Evolutionary conservation across 2,888 invertebrate genomes (phyloP), one percentile per base, ranked within the genome.

Genomic region (Cheiracanthium punctorium): DNA sequence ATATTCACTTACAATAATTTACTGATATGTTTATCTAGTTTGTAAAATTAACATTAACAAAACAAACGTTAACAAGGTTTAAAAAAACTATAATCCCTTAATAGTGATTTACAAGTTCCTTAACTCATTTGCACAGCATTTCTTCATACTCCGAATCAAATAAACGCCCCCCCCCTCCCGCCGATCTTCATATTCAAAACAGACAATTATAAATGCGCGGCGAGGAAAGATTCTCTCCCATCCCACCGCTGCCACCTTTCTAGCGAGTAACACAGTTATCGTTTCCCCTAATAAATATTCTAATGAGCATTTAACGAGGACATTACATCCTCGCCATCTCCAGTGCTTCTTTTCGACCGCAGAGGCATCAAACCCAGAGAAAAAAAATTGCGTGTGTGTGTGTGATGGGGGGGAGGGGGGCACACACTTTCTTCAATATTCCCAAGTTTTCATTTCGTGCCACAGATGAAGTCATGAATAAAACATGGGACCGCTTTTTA

Each of bases 361-460:
- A 58, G 24, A 20, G 7, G 58, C 20, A 37, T 37, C 10, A 37
- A 37, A 37, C 37, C 10, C 37, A 37, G 10, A 37, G 37, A 37
- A 37, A 37, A 37, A 37, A 1, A 24, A n/a, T 24, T n/a, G n/a
- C n/a, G n/a, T n/a, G n/a, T n/a, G n/a, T n/a, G n/a, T n/a, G n/a
- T n/a, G n/a, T n/a, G 24, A 24, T 4, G 58, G 24, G 58, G 58
- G 24, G 24, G 58, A 37, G 24, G 12, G 12, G 24, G 12, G 24
- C 1, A 24, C n/a, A 67, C 67, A 67, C 32, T 67, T 67, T 32
- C 67, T 24, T 17, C n/a, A 67, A 32, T 67, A 32, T 30, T 32
- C 69, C 65, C 76, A 76, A 74, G 82, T 82, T 82, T 82, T 82
- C 82, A 82, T 82, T 82, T 79, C 79, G 29, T 48, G 84, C 48